These are phyloP conservation scores for Apis mellifera DNA, from an alignment of 1,140 invertebrate genomes.

Conservation along the genomic window DNA sequence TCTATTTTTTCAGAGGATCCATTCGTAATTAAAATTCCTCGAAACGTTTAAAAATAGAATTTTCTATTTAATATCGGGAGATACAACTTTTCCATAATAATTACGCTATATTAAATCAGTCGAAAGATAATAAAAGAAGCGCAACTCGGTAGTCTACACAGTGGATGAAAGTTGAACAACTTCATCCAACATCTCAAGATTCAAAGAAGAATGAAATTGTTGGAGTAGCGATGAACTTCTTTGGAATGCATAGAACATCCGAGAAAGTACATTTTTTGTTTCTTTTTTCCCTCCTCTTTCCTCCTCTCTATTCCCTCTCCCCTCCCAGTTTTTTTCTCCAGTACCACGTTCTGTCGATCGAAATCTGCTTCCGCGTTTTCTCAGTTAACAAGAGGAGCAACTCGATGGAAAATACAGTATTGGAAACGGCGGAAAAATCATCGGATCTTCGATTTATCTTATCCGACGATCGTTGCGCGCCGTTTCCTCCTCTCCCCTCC, in stretches of 20 bases:
- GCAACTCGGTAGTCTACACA: neutral
- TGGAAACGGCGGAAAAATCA: constrained; percentile 4
- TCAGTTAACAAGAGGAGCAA: neutral
- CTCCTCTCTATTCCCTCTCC: no score
- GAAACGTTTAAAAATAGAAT: no score
- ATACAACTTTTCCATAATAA: neutral
- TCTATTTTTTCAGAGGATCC: no score
- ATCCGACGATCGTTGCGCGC: neutral
- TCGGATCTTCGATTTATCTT: constrained; percentile 26
- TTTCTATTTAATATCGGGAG: no score
- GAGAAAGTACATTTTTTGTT: neutral
- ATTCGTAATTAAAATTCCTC: no score
- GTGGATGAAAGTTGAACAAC: neutral
- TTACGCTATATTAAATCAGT: neutral
- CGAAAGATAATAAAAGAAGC: neutral
- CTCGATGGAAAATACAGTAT: neutral
- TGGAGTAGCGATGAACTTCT: neutral
- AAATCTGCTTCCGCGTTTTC: neutral
- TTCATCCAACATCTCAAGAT: constrained; percentile 1
- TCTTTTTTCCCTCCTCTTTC: neutral
- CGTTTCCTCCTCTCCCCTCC: neutral
- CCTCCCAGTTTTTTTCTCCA: neutral
- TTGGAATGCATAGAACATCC: neutral
- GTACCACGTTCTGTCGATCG: neutral
- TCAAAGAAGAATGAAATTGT: constrained; percentile 1